Conservation (phyloP, 2,797 vertebrate genomes). For the Eulemur mongoz region DNA sequence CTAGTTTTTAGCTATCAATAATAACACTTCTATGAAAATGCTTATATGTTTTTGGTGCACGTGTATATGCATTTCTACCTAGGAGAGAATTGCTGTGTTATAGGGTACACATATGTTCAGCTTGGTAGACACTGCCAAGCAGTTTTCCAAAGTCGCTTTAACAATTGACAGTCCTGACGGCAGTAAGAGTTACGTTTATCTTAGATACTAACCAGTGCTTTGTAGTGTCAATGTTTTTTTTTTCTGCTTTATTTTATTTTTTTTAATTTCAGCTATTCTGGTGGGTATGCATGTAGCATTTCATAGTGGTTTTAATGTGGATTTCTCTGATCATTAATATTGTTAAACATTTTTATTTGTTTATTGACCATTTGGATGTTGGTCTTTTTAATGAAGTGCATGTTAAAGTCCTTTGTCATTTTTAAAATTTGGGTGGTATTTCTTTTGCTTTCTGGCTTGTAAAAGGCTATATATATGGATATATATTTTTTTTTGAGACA, state of each 20-base stretch:
- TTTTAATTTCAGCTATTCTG: neutral
- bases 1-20: neutral
- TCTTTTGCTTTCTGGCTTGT: neutral
- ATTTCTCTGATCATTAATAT: slow-evolving; percentile 5
- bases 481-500: no score
- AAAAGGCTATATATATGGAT: neutral
- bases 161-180: neutral
- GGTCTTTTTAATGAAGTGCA: neutral
- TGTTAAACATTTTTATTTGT: slow-evolving; percentile 18
- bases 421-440: neutral
- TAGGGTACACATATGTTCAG: neutral
- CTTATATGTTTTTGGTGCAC: neutral
- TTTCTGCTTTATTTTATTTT: neutral
- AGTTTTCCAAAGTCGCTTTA: slow-evolving; percentile 1
- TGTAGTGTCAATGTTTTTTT: neutral
- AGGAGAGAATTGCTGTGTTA: neutral
- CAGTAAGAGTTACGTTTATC: neutral
- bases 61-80: neutral
- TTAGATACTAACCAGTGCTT: neutral
- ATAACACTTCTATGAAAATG: neutral
- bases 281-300: neutral
- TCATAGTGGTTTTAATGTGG: slow-evolving; percentile 7
- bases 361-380: neutral
- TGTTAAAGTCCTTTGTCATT: slow-evolving; percentile 8
- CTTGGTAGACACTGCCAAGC: neutral